Evolutionary conservation across 1,140 invertebrate species (phyloP), one percentile per base, ranked within the genome.

Genomic region (Sarcophaga bullata): DNA sequence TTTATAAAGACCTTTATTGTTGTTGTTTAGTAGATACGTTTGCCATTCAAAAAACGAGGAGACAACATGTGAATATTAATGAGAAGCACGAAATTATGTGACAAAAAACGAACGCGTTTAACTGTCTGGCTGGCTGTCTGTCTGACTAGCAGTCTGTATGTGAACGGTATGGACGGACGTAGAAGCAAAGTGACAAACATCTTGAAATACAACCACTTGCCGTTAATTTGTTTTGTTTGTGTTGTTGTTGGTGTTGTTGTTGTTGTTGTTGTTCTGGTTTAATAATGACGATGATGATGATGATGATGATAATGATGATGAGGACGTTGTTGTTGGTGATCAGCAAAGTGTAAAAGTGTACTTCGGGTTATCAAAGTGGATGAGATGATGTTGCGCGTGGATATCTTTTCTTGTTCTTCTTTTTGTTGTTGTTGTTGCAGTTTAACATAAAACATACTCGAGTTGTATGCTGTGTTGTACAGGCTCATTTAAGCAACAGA

Each of bases 51-150:
- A 10, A 46, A n/a, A 47, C 37, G 37, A 37, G 50, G 46, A 47
- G 73, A 76, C 75, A 78, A 19, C 75, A 78, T 78, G 75, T 78
- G 75, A 78, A 78, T 78, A 78, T 78, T 78, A 78, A 78, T 78
- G 75, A 78, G 75, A 52, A 50, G 75, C 75, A 78, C n/a, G 75
- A 78, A 78, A 78, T 78, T 50, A 50, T 78, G 75, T 78, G 75
- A 78, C 75, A 78, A 78, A 52, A 78, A 37, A 37, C 4, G 25
- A 37, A 37, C 25, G 50, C 50, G 75, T 78, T 50, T 78, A 48
- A 47, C 46, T 76, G 73, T 46, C 47, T 76, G 11, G 15, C 13
- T 49, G 73, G 48, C 8, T 76, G 73, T 19, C 73, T 25, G 73
- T 49, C 73, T 75, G 73, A 9, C n/a, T 8, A 13, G 15, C 54